These are phyloP conservation scores for Amaurobius ferox DNA, from an alignment of 2,888 invertebrate species.

Conservation along the genomic window DNA sequence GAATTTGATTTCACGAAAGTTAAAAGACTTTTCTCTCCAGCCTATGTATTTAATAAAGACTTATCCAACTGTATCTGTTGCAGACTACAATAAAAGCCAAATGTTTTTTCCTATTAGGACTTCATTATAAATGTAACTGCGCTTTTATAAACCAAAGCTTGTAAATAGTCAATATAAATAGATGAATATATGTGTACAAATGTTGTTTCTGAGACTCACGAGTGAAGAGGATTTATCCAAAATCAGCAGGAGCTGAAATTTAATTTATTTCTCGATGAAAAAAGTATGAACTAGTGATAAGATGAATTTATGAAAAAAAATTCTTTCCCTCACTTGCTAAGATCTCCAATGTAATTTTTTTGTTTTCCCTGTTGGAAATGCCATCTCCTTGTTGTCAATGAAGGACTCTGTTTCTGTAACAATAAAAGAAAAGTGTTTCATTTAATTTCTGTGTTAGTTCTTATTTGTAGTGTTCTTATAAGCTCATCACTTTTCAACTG, in stretches of 20 bases:
- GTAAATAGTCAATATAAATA: conserved; percentile 63
- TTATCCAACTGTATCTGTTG: not conserved
- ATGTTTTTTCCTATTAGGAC: conserved; percentile 61
- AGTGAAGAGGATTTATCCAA: not conserved
- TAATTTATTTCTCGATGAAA: conserved; percentile 56
- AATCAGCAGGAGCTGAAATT: conserved; percentile 56
- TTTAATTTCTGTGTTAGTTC: conserved; percentile 26
- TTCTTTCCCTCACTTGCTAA: conserved; percentile 12
- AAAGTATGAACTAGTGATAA: conserved; percentile 56
- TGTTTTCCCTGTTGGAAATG: conserved; percentile 52
- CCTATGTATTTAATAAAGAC: not conserved
- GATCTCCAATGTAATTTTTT: conserved; percentile 43
- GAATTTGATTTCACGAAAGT: no score
- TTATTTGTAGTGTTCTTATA: not conserved
- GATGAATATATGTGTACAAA: conserved; percentile 71
- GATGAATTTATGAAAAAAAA: conserved; percentile 9
- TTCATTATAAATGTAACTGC: conserved; percentile 48
- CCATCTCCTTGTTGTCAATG: conserved; percentile 68
- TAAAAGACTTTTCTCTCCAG: not conserved
- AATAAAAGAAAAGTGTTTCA: conserved; percentile 67
- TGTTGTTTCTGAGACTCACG: conserved; percentile 56
- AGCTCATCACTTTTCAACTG: no score
- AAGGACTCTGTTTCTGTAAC: conserved; percentile 66
- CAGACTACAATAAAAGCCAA: conserved; percentile 46
- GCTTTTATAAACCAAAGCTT: conserved; percentile 72